Evolutionary conservation across 2,797 vertebrate genomes (phyloP).

Genomic region (Acipenser oxyrinchus): DNA sequence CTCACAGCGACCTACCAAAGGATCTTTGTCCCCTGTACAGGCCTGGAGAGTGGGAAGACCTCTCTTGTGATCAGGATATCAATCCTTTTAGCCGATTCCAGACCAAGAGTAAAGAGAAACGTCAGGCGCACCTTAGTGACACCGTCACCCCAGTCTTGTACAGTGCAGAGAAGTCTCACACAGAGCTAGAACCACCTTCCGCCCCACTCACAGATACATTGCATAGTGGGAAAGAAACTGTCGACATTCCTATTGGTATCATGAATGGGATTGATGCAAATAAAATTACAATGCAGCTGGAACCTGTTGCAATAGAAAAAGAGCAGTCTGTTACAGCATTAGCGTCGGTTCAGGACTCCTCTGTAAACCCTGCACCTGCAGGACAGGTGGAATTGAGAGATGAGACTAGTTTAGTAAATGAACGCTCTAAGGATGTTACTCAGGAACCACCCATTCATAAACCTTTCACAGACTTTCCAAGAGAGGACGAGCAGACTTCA

Average conservation of each 20-base stretch:
- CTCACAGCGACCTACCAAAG: conserved; percentile 92
- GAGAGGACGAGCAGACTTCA: conserved; percentile 18
- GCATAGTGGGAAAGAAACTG: conserved; percentile 36
- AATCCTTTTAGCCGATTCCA: conserved; percentile 96
- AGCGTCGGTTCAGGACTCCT: background rate
- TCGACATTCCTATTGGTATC: background rate
- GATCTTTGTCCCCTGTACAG: conserved; percentile 99
- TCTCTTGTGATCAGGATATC: conserved; percentile 84
- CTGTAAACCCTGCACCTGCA: conserved; percentile 1
- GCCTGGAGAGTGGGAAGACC: conserved; percentile 96
- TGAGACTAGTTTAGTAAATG: conserved; percentile 38
- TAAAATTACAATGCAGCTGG: background rate
- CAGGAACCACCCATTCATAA: conserved; percentile 34
- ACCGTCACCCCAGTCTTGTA: conserved; percentile 39
- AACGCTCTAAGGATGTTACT: conserved; percentile 45
- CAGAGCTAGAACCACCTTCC: conserved; percentile 68
- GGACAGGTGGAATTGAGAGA: conserved; percentile 31
- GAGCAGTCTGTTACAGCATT: conserved; percentile 15
- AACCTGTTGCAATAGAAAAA: background rate
- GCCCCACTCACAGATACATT: conserved; percentile 37
- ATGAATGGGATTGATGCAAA: conserved; percentile 22
- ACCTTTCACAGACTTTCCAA: conserved; percentile 24
- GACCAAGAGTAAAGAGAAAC: conserved; percentile 65
- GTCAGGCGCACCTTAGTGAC: conserved; percentile 37
- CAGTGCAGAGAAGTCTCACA: conserved; percentile 64